A percentile compares a stretch with the other conserved stretches of the same genome.
Conservation (phyloP, 2,888 invertebrate species). For the Phalera bucephala region DNA sequence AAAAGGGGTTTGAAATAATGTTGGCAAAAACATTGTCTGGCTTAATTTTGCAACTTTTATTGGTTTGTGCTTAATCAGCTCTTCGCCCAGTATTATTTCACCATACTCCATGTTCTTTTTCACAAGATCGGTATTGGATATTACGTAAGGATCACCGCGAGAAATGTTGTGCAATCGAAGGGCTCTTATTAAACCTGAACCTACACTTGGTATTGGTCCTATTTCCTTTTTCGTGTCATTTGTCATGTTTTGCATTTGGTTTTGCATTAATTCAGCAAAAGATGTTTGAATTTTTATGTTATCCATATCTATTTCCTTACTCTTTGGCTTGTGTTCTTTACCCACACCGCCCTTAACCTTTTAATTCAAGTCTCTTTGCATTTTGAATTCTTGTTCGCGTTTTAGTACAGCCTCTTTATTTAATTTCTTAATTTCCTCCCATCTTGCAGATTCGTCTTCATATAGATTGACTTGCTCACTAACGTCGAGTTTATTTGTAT, state of each 20-base stretch:
- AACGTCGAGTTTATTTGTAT: too few relatives aligned
- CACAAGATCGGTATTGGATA: conserved; percentile 31
- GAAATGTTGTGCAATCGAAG: conserved; percentile 1
- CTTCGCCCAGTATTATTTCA: conserved; percentile 52
- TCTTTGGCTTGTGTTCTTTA: conserved; percentile 14
- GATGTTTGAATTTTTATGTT: conserved; percentile 33
- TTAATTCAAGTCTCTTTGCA: conserved; percentile 4
- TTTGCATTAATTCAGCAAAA: conserved; percentile 25
- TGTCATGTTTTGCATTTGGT: conserved; percentile 1
- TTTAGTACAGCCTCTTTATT: background rate
- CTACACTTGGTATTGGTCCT: background rate
- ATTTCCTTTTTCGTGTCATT: conserved; percentile 7
- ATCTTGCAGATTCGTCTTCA: background rate
- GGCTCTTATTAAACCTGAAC: background rate
- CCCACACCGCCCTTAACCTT: conserved; percentile 9
- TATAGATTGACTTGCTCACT: too few relatives aligned
- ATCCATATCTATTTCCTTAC: conserved; percentile 33
- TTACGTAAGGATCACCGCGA: conserved; percentile 13
- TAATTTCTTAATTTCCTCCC: background rate
- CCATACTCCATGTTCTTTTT: conserved; percentile 11
- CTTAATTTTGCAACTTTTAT: conserved; percentile 18
- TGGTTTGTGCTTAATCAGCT: conserved; percentile 43
- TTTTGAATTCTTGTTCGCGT: conserved; percentile 10
- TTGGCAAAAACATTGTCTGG: conserved; percentile 24
- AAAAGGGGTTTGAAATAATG: conserved; percentile 37